A percentile compares a stretch with the other conserved stretches of the same genome.
Conservation (phyloP, 2,888 invertebrate genomes). For the Agrenia bidenticulata region DNA sequence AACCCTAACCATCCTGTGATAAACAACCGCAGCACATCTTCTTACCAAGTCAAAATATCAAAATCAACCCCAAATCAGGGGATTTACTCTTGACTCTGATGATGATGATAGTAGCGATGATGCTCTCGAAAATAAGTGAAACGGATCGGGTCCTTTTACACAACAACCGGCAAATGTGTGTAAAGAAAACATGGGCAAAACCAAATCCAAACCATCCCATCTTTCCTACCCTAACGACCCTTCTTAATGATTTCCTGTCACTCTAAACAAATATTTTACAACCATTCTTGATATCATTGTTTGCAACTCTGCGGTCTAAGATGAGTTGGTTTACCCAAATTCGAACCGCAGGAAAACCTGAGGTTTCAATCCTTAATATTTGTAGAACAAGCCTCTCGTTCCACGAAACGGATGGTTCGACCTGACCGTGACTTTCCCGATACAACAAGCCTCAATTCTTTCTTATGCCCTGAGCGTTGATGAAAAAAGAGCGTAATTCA, state of each 20-base stretch:
- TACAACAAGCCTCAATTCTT: no score
- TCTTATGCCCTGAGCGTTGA: neutral
- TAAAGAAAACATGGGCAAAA: neutral
- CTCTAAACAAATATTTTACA: conserved; percentile 30
- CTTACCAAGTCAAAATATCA: neutral
- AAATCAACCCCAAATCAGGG: conserved; percentile 3
- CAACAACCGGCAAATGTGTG: neutral
- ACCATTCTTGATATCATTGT: neutral
- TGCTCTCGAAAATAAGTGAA: neutral
- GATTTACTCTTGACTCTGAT: neutral
- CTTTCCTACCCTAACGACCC: conserved; percentile 22
- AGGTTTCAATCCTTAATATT: conserved; percentile 1
- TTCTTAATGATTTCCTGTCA: conserved; percentile 33
- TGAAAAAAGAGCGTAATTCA: neutral
- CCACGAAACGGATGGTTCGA: neutral
- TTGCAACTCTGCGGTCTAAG: no score
- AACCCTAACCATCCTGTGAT: neutral
- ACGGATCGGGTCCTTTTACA: neutral
- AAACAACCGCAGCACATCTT: neutral
- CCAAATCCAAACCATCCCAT: conserved; percentile 5
- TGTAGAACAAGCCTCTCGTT: no score
- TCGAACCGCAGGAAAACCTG: conserved; percentile 21
- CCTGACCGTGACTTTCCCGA: conserved; percentile 1
- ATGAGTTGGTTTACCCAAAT: conserved; percentile 16
- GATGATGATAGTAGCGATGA: neutral